Evolutionary conservation across 2,888 invertebrate genomes (phyloP), one percentile per base, ranked within the genome.

Genomic region (Aphrophora alni): DNA sequence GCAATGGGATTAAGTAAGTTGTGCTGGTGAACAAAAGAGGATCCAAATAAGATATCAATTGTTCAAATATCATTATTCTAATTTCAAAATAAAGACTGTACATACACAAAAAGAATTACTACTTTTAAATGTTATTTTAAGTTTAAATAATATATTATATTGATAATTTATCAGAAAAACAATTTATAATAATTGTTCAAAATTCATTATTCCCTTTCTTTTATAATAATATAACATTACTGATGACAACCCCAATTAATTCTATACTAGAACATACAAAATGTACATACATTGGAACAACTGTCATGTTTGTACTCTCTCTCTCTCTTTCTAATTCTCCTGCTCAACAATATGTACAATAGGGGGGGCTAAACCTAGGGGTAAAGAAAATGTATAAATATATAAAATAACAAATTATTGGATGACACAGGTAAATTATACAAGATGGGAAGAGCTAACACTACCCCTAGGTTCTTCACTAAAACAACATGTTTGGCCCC

Each of bases 291-390:
- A 79, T 74, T 59, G 69, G 78, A 74, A 79, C 82, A 76, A 78
- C 80, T 82, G 83, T 83, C 83, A 83, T 83, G 82, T 81, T 83
- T 83, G 83, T 83, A 83, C 83, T 83, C 59, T 69, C 69, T 28
- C 27, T 1, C 83, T 83, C 59, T 69, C 69, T 28, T 17, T 1
- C 71, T 14, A 28, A 71, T 27, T 72, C 59, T 73, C 73, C 51
- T 71, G 38, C 25, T 27, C 71, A 78, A 71, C 25, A 26, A 78
- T 78, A 78, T 78, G 51, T 78, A 78, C 78, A 78, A 72, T 27
- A 21, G 38, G 70, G 71, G 44, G 28, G 38, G 71, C 21, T 59
- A 21, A 59, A 59, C 59, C 59, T 59, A 59, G 59, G 59, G 59
- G 59, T 59, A 59, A 59, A 59, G 59, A 59, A 59, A 59, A 59